phyloP scores from a whole-genome alignment of 53 echinoderm and acorn worm genomes.

The Patiria pectinifera region DNA sequence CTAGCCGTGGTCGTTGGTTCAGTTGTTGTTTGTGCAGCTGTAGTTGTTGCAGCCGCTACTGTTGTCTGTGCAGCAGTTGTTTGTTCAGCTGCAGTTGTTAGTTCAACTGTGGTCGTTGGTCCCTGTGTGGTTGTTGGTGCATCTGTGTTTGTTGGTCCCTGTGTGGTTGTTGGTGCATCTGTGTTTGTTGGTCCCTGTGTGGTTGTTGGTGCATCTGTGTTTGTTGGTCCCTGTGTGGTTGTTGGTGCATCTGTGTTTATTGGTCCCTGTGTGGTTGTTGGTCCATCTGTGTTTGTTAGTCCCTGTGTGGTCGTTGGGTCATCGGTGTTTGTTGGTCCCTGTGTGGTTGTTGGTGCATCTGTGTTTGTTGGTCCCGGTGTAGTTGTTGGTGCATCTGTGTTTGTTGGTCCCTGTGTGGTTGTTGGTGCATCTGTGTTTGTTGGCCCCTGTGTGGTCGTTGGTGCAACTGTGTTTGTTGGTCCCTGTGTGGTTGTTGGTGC shows the following conservation, averaged over 20 bases:
- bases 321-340: background rate
- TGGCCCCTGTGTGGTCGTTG: background rate
- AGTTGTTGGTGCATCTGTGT: background rate
- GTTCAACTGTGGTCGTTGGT: too few relatives aligned
- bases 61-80: too few relatives aligned
- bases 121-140: background rate
- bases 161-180: background rate
- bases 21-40: too few relatives aligned
- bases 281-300: background rate
- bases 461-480: background rate
- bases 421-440: background rate
- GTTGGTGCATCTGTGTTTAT: background rate
- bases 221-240: too few relatives aligned
- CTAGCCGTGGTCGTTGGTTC: too few relatives aligned
- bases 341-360: background rate
- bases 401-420: background rate
- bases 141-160: too few relatives aligned
- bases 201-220: background rate
- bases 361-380: background rate
- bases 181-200: background rate
- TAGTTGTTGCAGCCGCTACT: too few relatives aligned
- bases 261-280: background rate
- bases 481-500: background rate
- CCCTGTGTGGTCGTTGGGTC: background rate
- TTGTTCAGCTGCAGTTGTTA: too few relatives aligned